Conservation (phyloP, 23 tunicate genomes). For the Aplidium turbinatum region DNA sequence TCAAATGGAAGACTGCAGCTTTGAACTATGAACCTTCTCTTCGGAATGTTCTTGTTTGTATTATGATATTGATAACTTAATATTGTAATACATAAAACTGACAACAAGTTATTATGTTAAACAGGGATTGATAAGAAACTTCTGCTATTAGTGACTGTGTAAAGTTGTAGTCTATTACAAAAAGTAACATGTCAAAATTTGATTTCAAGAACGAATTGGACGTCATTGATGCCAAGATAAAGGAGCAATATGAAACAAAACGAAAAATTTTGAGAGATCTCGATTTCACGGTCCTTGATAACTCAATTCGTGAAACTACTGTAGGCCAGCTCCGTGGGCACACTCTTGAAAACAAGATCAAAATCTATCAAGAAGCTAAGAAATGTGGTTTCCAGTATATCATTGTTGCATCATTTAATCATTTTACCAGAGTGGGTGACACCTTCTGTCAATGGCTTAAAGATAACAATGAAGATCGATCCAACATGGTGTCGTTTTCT, state of each 20-base stretch:
- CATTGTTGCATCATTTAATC: slow-evolving; percentile 31
- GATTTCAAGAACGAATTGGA: neutral
- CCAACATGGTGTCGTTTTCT: slow-evolving; percentile 25
- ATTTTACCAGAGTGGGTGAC: slow-evolving; percentile 29
- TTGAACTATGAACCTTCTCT: too few species aligned
- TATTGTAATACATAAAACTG: too few species aligned
- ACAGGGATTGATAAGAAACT: too few species aligned
- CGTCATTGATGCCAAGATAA: neutral
- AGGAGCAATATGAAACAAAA: slow-evolving; percentile 27
- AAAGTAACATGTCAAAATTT: neutral
- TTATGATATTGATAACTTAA: too few species aligned
- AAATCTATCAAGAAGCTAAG: slow-evolving; percentile 26
- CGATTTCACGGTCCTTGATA: slow-evolving; percentile 25
- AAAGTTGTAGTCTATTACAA: neutral
- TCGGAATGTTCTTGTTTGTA: too few species aligned
- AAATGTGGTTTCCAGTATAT: slow-evolving; percentile 26
- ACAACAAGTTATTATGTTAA: too few species aligned
- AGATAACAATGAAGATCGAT: slow-evolving; percentile 27
- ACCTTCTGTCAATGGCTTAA: slow-evolving; percentile 36
- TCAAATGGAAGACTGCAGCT: too few species aligned
- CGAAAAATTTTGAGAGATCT: slow-evolving; percentile 18
- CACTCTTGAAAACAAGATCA: slow-evolving; percentile 40
- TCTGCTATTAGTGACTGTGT: too few species aligned
- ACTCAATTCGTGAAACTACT: slow-evolving; percentile 42
- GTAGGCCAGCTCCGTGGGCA: slow-evolving; percentile 38